Conservation (phyloP, 2,888 invertebrate species). For the Cyclophora albipunctata region DNA sequence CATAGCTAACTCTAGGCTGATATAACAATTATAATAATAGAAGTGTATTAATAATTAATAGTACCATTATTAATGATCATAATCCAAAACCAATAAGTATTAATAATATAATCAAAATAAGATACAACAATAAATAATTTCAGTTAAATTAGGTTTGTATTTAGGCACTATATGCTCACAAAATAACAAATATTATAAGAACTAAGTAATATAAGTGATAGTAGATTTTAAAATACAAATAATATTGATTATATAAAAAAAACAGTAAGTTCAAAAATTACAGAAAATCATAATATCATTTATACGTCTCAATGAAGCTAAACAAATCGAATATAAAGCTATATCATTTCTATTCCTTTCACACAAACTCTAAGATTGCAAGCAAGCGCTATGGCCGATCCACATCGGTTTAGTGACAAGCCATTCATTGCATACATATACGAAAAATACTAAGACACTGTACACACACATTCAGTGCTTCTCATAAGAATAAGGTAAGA, state of each 20-base stretch:
- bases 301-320: too few relatives aligned
- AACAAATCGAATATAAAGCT: neutral
- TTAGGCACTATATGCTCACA: constrained; percentile 3
- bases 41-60: neutral
- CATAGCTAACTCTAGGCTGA: constrained; percentile 47
- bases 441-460: too few relatives aligned
- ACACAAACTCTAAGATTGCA: constrained; percentile 15
- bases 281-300: too few relatives aligned
- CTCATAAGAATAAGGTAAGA: too few relatives aligned
- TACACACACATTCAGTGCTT: too few relatives aligned
- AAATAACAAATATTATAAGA: too few relatives aligned
- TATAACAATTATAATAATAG: constrained; percentile 12
- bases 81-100: neutral
- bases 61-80: constrained; percentile 1
- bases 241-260: too few relatives aligned
- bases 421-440: too few relatives aligned
- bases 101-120: neutral
- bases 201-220: too few relatives aligned
- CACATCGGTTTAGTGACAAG: too few relatives aligned
- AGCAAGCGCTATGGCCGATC: constrained; percentile 27
- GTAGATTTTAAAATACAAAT: too few relatives aligned
- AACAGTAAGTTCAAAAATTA: too few relatives aligned
- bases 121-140: neutral
- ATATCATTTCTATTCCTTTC: constrained; percentile 9
- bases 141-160: constrained; percentile 1